These are phyloP conservation scores for Eulemur rufifrons DNA, from an alignment of 2,113 vertebrate genomes.

Conservation along the genomic window DNA sequence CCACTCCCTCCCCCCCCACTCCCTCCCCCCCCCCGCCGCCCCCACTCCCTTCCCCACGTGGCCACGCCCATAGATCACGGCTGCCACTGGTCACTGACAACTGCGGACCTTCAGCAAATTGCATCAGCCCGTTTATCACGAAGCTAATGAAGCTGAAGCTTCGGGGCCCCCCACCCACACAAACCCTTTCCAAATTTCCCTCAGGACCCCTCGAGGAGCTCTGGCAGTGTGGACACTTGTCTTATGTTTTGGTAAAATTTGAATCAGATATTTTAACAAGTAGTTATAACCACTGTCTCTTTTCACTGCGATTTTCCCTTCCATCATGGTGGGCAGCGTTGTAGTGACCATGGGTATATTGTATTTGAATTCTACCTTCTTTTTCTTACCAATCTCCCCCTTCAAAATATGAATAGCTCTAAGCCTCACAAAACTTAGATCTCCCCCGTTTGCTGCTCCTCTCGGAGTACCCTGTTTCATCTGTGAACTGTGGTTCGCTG, in stretches of 20 bases:
- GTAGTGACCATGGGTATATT: neutral
- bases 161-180: neutral
- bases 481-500: neutral
- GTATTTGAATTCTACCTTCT: neutral
- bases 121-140: neutral
- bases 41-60: neutral
- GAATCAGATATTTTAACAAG: neutral
- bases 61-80: no score
- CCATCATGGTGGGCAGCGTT: neutral
- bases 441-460: neutral
- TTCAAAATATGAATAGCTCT: neutral
- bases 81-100: no score
- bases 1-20: accelerated
- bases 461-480: constrained; percentile 24
- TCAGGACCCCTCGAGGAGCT: neutral
- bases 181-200: neutral
- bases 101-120: neutral
- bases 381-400: neutral
- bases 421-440: neutral
- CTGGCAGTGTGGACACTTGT: neutral
- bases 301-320: neutral
- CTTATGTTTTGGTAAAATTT: neutral
- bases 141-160: neutral
- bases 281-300: neutral
- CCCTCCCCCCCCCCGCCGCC: neutral